Evolutionary conservation across 2,888 invertebrate species (phyloP), one percentile per base, ranked within the genome.

Genomic region (Cyclophora albipunctata): DNA sequence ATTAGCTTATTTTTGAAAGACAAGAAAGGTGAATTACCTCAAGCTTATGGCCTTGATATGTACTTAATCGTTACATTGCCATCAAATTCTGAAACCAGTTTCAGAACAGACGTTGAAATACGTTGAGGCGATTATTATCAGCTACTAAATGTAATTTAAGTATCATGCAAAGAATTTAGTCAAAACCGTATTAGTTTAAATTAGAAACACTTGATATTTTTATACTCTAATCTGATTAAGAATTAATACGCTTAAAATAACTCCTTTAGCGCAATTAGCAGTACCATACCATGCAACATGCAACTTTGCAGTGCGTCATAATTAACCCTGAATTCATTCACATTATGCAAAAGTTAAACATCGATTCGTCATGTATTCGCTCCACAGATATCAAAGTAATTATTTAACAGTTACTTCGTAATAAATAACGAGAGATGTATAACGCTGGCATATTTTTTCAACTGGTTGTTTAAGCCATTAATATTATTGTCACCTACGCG

Each of bases 401-500:
- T 62, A 64, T 64, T 62, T 56, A 60, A 58, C 65, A 67, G 67
- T 63, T 65, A 63, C 59, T 47, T 53, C 48, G 50, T 56, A 54
- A 63, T 64, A 62, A 61, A 62, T 59, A 64, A 60, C 52, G 55
- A 51, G 43, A 49, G 51, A 58, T 58, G 57, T 55, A 63, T 59
- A 54, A 57, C 50, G 51, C 42, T 55, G 50, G 46, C 55, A 52
- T 55, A 53, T 59, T 55, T 54, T 55, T 62, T 66, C 61, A 58
- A 60, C 57, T 59, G 54, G 52, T 59, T 62, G 62, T 60, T 67
- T 65, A 55, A 56, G 55, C 57, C 57, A 68, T 66, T 62, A 59
- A 60, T 64, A 62, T 53, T 34, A 53, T 56, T 63, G 67, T 67
- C 69, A 63, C 62, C 59, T 64, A 67, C 64, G 57, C 55, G 57